Percentiles rank a stretch among this genome's conserved stretches.
Conservation (phyloP, 2,797 vertebrate genomes). For the Myotis vivesi region DNA sequence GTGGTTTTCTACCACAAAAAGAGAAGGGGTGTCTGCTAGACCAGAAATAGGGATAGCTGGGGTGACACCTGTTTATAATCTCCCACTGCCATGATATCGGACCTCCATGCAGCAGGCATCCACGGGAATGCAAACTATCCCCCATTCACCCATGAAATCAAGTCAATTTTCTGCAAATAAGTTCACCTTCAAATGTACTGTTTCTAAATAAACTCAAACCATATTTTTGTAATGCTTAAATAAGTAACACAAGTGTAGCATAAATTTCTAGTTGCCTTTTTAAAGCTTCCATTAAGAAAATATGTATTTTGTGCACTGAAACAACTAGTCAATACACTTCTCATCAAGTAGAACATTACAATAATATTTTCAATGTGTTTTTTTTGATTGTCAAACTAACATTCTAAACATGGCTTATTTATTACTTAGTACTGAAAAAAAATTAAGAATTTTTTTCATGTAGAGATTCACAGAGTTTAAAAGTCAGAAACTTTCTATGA, state of each 20-base stretch:
- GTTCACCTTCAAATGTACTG: background rate
- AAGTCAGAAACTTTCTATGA: background rate
- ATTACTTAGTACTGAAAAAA: background rate
- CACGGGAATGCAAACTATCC: background rate
- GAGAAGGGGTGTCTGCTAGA: background rate
- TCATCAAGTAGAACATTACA: background rate
- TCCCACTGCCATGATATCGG: background rate
- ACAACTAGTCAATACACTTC: background rate
- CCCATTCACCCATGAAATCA: background rate
- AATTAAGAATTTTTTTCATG: background rate
- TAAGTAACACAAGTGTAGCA: background rate
- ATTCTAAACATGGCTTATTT: background rate
- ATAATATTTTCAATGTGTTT: background rate
- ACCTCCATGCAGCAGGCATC: background rate
- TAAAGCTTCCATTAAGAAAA: background rate
- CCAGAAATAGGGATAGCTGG: background rate
- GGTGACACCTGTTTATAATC: background rate
- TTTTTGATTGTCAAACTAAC: background rate
- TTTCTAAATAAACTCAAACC: background rate
- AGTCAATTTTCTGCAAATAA: conserved; percentile 33
- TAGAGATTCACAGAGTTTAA: background rate
- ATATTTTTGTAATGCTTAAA: background rate
- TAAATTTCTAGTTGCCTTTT: background rate
- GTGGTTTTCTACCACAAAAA: background rate
- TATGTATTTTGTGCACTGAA: background rate